A percentile compares a stretch with the other conserved stretches of the same genome.
Conservation (phyloP, 2,113 vertebrate species). For the Pseudopodoces humilis region DNA sequence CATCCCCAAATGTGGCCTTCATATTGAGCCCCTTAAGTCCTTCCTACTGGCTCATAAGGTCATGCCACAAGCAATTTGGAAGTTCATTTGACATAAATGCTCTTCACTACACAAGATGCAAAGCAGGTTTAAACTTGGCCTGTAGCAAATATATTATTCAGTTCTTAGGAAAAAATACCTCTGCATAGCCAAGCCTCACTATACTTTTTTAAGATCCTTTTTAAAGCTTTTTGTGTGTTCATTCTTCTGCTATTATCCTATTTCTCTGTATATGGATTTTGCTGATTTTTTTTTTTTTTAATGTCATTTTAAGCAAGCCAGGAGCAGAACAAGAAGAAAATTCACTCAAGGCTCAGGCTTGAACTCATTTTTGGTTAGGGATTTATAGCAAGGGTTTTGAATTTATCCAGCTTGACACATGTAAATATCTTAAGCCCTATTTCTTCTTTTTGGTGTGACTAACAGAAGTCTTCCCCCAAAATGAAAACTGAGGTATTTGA, state of each 20-base stretch:
- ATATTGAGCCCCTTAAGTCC: background rate
- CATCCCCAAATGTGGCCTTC: background rate
- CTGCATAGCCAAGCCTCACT: background rate
- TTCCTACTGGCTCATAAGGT: background rate
- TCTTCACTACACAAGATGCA: background rate
- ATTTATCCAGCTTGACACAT: slow-evolving; percentile 9
- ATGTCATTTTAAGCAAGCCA: background rate
- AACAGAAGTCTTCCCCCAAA: background rate
- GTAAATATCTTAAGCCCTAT: background rate
- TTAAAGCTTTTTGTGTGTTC: background rate
- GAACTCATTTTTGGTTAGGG: slow-evolving; percentile 15
- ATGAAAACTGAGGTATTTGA: background rate
- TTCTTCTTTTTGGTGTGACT: background rate
- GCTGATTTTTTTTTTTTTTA: background rate
- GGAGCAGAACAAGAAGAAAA: background rate
- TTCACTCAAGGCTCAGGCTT: background rate
- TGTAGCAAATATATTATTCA: background rate
- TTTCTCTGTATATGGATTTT: background rate
- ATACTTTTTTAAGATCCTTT: background rate
- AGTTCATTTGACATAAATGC: background rate
- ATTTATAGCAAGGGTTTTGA: slow-evolving; percentile 10
- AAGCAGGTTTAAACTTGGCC: background rate
- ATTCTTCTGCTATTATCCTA: background rate
- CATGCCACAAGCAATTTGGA: background rate
- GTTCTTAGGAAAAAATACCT: background rate